A percentile compares a stretch with the other conserved stretches of the same genome.
Evolutionary conservation across 2,888 invertebrate species (phyloP).

Genomic region (Oxystoma pomonae): DNA sequence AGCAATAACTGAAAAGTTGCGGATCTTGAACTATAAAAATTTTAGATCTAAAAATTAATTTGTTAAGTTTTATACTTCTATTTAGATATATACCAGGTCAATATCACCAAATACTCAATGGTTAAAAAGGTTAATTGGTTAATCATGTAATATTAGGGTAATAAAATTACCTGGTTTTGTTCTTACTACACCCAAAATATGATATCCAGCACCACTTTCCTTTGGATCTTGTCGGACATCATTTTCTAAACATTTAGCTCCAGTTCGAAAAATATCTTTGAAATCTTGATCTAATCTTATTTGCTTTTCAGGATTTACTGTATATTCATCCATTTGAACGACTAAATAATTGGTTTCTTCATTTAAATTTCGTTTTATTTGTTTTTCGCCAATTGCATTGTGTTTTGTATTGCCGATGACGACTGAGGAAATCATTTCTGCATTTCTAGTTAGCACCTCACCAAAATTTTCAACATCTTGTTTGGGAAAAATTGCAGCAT

Average conservation of each 20-base stretch:
- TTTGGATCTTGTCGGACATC: slow-evolving; percentile 58
- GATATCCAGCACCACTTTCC: slow-evolving; percentile 58
- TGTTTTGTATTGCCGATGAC: not conserved
- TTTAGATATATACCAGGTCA: no score
- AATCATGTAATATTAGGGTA: no score
- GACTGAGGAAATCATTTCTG: slow-evolving; percentile 13
- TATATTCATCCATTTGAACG: not conserved
- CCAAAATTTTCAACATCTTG: slow-evolving; percentile 38
- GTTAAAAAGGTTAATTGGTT: no score
- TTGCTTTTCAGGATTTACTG: not conserved
- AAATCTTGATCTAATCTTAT: slow-evolving; percentile 23
- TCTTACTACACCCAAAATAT: slow-evolving; percentile 66
- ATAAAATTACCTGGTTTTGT: slow-evolving; percentile 72
- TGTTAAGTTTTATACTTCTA: no score
- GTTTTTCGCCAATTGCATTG: not conserved
- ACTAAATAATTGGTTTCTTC: not conserved
- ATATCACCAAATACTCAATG: no score
- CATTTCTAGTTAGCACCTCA: slow-evolving; percentile 17
- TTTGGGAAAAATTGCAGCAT: slow-evolving; percentile 80
- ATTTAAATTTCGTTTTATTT: not conserved
- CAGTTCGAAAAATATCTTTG: slow-evolving; percentile 67
- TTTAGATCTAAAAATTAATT: no score
- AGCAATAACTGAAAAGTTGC: no score
- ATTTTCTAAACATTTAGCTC: slow-evolving; percentile 74
- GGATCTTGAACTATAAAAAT: no score